Evolutionary conservation across 2,113 vertebrate genomes (phyloP).

Genomic region (Oncorhynchus mykiss): DNA sequence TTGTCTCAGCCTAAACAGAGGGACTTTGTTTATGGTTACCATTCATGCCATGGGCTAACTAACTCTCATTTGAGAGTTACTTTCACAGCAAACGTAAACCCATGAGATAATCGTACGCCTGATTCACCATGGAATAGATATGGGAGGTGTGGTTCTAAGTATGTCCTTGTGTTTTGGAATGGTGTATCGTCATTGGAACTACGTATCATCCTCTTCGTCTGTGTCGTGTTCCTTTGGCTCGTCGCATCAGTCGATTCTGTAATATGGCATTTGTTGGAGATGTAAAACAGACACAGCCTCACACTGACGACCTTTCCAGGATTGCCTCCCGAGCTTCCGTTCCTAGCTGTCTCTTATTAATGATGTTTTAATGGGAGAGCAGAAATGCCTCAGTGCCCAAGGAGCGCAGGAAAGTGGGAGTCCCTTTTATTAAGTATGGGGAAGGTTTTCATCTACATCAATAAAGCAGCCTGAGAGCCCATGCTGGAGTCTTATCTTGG

Average conservation of each 20-base stretch:
- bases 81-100: conserved; percentile 45
- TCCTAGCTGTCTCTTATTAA: conserved; percentile 16
- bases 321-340: conserved; percentile 28
- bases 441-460: conserved; percentile 43
- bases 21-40: conserved; percentile 62
- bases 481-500: conserved; percentile 59
- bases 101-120: conserved; percentile 47
- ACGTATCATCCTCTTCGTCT: neutral
- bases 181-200: conserved; percentile 24
- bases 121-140: conserved; percentile 33
- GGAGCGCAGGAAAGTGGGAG: conserved; percentile 26
- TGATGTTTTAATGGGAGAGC: conserved; percentile 12
- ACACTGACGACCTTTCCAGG: conserved; percentile 21
- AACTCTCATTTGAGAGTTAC: conserved; percentile 32
- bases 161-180: conserved; percentile 48
- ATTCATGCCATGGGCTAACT: conserved; percentile 43
- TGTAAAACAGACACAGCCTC: conserved; percentile 27
- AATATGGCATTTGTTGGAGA: conserved; percentile 32
- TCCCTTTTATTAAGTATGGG: conserved; percentile 34
- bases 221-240: conserved; percentile 39
- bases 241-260: conserved; percentile 13
- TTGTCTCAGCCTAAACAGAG: conserved; percentile 33
- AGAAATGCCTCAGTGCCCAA: conserved; percentile 30
- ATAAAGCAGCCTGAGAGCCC: conserved; percentile 19
- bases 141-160: conserved; percentile 36